phyloP scores from a whole-genome alignment of 2,888 invertebrate species.

The Zaprionus lineosus region DNA sequence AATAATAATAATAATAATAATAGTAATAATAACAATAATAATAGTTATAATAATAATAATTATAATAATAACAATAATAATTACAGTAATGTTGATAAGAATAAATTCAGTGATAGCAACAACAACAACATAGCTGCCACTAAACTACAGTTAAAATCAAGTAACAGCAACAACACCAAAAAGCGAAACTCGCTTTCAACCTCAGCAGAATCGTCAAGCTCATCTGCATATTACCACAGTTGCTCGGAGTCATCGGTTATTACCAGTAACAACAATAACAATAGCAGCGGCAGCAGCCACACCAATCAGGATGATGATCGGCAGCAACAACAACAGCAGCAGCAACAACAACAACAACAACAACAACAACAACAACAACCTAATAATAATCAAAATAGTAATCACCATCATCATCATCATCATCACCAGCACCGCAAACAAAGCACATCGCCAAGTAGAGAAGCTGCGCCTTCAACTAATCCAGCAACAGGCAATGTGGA shows the following conservation, averaged over 20 bases:
- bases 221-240: slow-evolving; percentile 47
- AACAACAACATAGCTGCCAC: slow-evolving; percentile 14
- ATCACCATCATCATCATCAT: not conserved
- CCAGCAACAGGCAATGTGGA: no score
- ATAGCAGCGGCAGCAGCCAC: slow-evolving; percentile 10
- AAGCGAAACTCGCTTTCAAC: slow-evolving; percentile 54
- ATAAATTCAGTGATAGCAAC: no score
- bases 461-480: no score
- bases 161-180: slow-evolving; percentile 29
- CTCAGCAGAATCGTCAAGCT: slow-evolving; percentile 40
- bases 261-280: slow-evolving; percentile 9
- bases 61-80: no score
- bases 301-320: slow-evolving; percentile 15
- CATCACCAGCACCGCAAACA: no score
- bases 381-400: slow-evolving; percentile 4
- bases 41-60: not conserved
- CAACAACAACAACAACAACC: slow-evolving; percentile 1
- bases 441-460: no score
- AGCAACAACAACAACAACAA: slow-evolving; percentile 3
- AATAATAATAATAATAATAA: no score
- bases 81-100: no score
- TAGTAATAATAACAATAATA: slow-evolving; percentile 16
- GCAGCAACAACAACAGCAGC: slow-evolving; percentile 11
- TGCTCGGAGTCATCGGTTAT: slow-evolving; percentile 37
- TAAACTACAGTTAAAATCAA: no score